phyloP scores from a whole-genome alignment of 2,888 invertebrate species.

The Chesias legatella region DNA sequence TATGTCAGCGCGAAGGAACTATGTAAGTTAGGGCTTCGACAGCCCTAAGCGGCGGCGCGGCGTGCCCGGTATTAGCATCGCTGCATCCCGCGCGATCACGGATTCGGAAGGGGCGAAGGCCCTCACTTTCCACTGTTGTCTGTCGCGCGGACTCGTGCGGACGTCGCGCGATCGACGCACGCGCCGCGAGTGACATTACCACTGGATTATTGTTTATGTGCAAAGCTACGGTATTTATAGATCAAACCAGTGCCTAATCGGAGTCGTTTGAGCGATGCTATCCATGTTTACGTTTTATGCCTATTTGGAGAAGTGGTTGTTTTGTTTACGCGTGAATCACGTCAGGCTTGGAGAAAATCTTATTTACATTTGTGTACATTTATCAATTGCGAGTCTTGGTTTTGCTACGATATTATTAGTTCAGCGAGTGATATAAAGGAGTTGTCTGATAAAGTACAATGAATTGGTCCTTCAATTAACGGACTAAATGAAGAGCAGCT shows the following conservation, averaged over 20 bases:
- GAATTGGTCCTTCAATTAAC: conserved; percentile 15
- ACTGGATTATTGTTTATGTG: conserved; percentile 63
- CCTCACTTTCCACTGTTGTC: conserved; percentile 60
- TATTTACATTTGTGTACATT: conserved; percentile 36
- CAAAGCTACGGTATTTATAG: conserved; percentile 61
- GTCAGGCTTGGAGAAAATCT: conserved; percentile 41
- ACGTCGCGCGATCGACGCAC: conserved; percentile 62
- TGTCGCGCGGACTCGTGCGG: conserved; percentile 68
- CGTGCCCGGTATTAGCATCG: conserved; percentile 54
- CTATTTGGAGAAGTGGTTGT: conserved; percentile 52
- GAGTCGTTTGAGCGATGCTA: conserved; percentile 51
- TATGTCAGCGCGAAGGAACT: no score
- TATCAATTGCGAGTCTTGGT: conserved; percentile 28
- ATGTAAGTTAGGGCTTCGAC: conserved; percentile 24
- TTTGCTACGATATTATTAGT: conserved; percentile 14
- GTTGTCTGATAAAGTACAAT: conserved; percentile 16
- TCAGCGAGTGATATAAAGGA: conserved; percentile 13
- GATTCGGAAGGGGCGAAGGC: conserved; percentile 76
- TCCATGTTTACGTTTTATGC: conserved; percentile 62
- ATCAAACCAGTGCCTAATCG: conserved; percentile 40
- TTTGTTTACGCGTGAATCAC: conserved; percentile 72
- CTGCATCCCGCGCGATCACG: conserved; percentile 75
- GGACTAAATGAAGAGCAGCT: conserved; percentile 20
- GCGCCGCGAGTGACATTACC: conserved; percentile 58
- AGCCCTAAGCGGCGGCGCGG: conserved; percentile 37